A percentile compares a stretch with the other conserved stretches of the same genome.
phyloP scores from a whole-genome alignment of 2,888 invertebrate species.

The Meteorus cinctellus region DNA sequence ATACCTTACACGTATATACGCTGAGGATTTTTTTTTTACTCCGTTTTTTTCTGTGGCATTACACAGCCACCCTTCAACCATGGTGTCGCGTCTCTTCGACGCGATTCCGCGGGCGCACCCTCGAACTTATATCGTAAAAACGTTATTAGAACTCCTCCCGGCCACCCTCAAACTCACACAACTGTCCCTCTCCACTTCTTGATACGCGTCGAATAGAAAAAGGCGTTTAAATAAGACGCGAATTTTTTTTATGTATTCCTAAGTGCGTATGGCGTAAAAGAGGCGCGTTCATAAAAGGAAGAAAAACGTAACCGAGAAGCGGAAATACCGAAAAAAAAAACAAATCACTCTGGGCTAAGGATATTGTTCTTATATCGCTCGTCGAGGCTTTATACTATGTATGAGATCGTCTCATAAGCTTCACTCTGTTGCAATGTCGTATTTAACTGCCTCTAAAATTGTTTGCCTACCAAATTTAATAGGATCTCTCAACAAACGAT shows the following conservation, averaged over 20 bases:
- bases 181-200: constrained; percentile 12
- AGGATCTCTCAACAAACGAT: constrained; percentile 38
- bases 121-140: constrained; percentile 72
- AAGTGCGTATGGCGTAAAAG: constrained; percentile 58
- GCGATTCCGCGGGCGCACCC: constrained; percentile 63
- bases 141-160: constrained; percentile 64
- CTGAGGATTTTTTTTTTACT: constrained; percentile 30
- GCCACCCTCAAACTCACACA: constrained; percentile 1
- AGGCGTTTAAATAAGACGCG: constrained; percentile 70
- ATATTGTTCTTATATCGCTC: constrained; percentile 35
- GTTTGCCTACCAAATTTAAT: constrained; percentile 65
- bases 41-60: constrained; percentile 53
- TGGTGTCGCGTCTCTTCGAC: constrained; percentile 54
- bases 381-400: constrained; percentile 37
- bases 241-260: constrained; percentile 62
- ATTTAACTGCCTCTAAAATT: constrained; percentile 67
- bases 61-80: constrained; percentile 38
- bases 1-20: background rate
- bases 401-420: constrained; percentile 39
- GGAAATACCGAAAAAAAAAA: constrained; percentile 41
- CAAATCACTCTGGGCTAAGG: constrained; percentile 50
- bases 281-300: constrained; percentile 52
- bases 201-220: constrained; percentile 47
- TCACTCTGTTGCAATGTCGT: constrained; percentile 55
- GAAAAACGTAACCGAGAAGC: constrained; percentile 9